Evolutionary conservation across 2,888 invertebrate genomes (phyloP).

Genomic region (Lasius fuliginosus): DNA sequence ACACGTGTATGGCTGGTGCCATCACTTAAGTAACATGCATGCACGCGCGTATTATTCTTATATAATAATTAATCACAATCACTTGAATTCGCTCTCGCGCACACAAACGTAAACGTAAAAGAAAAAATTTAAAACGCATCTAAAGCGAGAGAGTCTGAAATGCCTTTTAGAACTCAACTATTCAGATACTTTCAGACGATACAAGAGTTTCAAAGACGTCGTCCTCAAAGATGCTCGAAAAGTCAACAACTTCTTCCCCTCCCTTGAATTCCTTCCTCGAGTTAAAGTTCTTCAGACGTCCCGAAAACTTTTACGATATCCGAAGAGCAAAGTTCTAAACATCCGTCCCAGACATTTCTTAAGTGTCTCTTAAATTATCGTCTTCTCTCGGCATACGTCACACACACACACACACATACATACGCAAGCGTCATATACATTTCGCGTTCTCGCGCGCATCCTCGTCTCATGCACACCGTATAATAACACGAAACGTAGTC

Average conservation of each 20-base stretch:
- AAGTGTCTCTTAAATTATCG: conserved; percentile 6
- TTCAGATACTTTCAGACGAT: not conserved
- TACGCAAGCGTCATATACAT: conserved; percentile 27
- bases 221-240: conserved; percentile 4
- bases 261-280: not conserved
- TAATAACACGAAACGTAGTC: conserved; percentile 72
- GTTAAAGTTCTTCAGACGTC: not conserved
- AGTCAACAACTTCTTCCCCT: not conserved
- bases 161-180: not conserved
- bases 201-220: not conserved
- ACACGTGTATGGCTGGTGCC: conserved; percentile 71
- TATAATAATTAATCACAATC: conserved; percentile 44
- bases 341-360: not conserved
- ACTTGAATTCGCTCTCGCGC: not conserved
- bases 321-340: not conserved
- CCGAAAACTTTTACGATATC: not conserved
- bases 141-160: not conserved
- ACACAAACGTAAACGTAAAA: not conserved
- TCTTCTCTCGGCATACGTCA: not conserved
- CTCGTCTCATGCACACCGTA: conserved; percentile 12
- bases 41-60: conserved; percentile 38
- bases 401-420: not conserved
- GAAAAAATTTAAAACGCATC: conserved; percentile 32
- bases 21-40: conserved; percentile 70
- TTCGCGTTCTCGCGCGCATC: not conserved